Percentiles rank a stretch among this genome's conserved stretches.
Evolutionary conservation across 2,888 invertebrate genomes (phyloP).

Genomic region (Leucoma salicis): DNA sequence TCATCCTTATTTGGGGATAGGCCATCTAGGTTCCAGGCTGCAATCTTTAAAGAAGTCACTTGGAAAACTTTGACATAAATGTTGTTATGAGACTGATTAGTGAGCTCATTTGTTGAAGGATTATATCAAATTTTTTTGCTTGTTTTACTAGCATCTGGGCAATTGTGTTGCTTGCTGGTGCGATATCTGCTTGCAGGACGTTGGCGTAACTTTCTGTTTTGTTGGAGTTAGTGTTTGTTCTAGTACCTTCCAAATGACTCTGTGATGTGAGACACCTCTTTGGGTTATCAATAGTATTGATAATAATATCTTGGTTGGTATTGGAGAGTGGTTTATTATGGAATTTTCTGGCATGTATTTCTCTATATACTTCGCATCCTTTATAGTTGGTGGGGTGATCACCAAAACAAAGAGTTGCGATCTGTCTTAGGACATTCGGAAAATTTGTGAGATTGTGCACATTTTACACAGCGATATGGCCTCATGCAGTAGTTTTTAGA

Average conservation of each 20-base stretch:
- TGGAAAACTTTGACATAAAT: conserved; percentile 1
- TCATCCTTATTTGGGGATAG: conserved; percentile 13
- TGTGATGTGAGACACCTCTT: background rate
- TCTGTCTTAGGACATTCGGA: background rate
- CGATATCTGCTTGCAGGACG: background rate
- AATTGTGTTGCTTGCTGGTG: background rate
- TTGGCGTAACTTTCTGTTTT: background rate
- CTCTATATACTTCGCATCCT: conserved; percentile 3
- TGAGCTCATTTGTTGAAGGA: conserved; percentile 15
- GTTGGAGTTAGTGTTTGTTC: background rate
- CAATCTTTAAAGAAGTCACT: conserved; percentile 4
- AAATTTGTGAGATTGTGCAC: background rate
- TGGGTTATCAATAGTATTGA: background rate
- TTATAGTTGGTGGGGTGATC: conserved; percentile 14
- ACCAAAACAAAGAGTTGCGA: background rate
- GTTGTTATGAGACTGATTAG: conserved; percentile 9
- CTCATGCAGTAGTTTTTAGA: conserved; percentile 6
- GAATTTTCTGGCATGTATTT: background rate
- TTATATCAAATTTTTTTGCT: background rate
- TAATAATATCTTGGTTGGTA: too few species aligned
- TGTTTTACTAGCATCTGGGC: background rate
- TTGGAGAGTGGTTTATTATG: too few species aligned
- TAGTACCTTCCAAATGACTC: background rate
- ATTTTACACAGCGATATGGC: conserved; percentile 6
- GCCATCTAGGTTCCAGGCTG: conserved; percentile 21